Base-by-base conservation (phyloP, 2,888 invertebrate genomes). In the Andrena trimmerana region DNA sequence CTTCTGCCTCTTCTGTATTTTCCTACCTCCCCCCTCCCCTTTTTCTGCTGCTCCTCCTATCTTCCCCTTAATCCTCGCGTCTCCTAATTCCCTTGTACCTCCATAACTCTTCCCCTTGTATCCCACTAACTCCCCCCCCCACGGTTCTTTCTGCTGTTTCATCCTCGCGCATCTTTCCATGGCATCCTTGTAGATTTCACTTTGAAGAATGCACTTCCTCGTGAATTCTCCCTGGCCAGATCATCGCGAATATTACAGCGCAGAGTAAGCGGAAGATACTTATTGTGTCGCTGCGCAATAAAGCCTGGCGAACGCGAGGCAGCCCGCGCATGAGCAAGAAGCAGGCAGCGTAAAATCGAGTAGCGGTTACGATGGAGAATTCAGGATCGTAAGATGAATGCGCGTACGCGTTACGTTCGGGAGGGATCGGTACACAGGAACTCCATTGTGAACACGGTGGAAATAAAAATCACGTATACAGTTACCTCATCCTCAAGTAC, bases 381-480 rank as follows among this genome's bases (percentile, higher is more conserved):
- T 59, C 52, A 57, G 42, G 42, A 54, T 65, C 52, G 29, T 29
- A 54, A 68, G 75, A 76, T 63, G 48, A 74, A 52, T 52, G 52
- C 31, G 24, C 60, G 29, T 42, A 48, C 60, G 59, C 13, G 33
- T 60, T 65, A 67, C 50, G n/a, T 42, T 59, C 66, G 42, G 59
- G 36, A 71, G 59, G 24, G 27, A 75, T 52, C n/a, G 63, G 48
- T 75, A 60, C 66, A 57, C 63, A 57, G 59, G 42, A 50, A 63
- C 72, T 82, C 73, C 67, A 82, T 77, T 83, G 83, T 83, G 83
- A 70, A 66, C 62, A 67, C n/a, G 73, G 33, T 62, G 52, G 59
- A 78, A 74, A 74, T 83, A 83, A 83, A 83, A 83, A 78, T 67
- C 73, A 63, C 70, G 71, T 74, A 0, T 42, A 78, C 83, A 73